Evolutionary conservation across 53 echinoderm and acorn worm genomes (phyloP).

Genomic region (Holothuria leucospilota): DNA sequence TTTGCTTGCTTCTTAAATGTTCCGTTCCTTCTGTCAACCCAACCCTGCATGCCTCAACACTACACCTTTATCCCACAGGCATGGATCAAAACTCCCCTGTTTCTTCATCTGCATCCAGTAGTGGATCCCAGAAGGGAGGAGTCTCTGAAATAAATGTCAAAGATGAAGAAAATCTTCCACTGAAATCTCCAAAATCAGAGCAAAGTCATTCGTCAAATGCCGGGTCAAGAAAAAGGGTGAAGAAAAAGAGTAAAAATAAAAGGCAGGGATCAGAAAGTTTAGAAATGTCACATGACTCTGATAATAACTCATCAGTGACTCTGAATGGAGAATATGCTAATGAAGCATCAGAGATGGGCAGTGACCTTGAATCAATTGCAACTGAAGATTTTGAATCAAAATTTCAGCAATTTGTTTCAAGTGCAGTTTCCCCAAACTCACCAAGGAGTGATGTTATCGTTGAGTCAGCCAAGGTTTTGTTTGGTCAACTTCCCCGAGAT

Average conservation of each 20-base stretch:
- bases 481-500: constrained; percentile 18
- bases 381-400: constrained; percentile 88
- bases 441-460: neutral
- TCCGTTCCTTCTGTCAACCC: constrained; percentile 6
- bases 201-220: too few species aligned
- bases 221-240: too few species aligned
- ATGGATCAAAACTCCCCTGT: constrained; percentile 37
- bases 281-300: neutral
- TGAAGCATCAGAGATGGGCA: constrained; percentile 12
- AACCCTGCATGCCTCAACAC: constrained; percentile 16
- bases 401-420: constrained; percentile 65
- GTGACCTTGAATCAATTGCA: constrained; percentile 84
- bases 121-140: too few species aligned
- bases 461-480: constrained; percentile 7
- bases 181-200: too few species aligned
- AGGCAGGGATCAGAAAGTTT: too few species aligned
- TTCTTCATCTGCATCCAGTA: neutral
- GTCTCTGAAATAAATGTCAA: too few species aligned
- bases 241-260: too few species aligned
- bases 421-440: neutral
- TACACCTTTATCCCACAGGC: constrained; percentile 6
- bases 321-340: neutral
- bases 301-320: neutral
- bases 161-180: too few species aligned
- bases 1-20: too few species aligned